Percentiles rank a stretch among this genome's conserved stretches.
phyloP scores from a whole-genome alignment of 2,888 invertebrate genomes.

The Hipparchia semele region DNA sequence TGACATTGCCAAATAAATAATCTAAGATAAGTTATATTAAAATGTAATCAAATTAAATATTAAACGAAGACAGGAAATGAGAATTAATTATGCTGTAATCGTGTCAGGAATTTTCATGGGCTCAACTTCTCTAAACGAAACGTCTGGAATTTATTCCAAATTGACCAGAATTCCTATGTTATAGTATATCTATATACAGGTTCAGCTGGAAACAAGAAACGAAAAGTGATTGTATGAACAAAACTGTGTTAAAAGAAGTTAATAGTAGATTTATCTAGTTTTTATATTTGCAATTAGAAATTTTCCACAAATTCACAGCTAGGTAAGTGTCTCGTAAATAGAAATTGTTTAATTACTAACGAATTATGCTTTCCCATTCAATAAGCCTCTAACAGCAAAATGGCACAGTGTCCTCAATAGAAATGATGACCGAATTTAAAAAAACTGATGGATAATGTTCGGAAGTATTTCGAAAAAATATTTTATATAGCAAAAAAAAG shows the following conservation, averaged over 20 bases:
- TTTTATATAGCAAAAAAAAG: too few relatives aligned
- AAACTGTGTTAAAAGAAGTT: too few relatives aligned
- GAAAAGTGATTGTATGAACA: too few relatives aligned
- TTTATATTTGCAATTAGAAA: background rate
- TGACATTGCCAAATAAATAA: background rate
- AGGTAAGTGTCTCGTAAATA: background rate
- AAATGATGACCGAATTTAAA: too few relatives aligned
- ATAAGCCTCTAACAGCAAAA: slow-evolving; percentile 21
- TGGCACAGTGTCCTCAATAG: background rate
- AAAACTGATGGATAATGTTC: too few relatives aligned
- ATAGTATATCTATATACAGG: background rate
- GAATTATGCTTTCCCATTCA: slow-evolving; percentile 17
- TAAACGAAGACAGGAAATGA: slow-evolving; percentile 4
- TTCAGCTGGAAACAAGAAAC: too few relatives aligned
- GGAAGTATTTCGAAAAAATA: too few relatives aligned
- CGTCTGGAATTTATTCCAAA: slow-evolving; percentile 10
- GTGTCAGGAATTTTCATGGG: slow-evolving; percentile 1
- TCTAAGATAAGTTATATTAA: background rate
- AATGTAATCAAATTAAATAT: slow-evolving; percentile 3
- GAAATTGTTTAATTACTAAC: slow-evolving; percentile 7
- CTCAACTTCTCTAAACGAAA: slow-evolving; percentile 5
- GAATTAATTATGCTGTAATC: slow-evolving; percentile 12
- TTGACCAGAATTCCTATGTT: slow-evolving; percentile 9
- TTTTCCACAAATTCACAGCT: background rate
- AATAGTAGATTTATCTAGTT: background rate